phyloP scores from a whole-genome alignment of 2,888 invertebrate genomes.

The Heterodera filipjevi region DNA sequence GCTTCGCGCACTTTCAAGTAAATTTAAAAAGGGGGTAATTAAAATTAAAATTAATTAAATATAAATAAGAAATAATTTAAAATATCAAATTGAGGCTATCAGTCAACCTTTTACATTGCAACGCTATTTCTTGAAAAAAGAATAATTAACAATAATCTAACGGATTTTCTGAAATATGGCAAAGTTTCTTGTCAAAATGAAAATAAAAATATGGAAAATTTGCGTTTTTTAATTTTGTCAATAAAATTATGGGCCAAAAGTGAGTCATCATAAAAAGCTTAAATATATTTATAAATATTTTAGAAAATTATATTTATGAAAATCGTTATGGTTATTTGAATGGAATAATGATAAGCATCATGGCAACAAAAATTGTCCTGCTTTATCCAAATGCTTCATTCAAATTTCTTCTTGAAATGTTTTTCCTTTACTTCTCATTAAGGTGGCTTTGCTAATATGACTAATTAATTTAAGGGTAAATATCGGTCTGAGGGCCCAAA shows the following conservation, averaged over 20 bases:
- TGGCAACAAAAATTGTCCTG: background rate
- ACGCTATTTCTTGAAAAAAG: background rate
- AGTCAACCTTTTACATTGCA: background rate
- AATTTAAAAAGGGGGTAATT: background rate
- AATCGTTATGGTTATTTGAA: background rate
- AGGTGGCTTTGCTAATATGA: background rate
- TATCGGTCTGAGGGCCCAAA: too few relatives aligned
- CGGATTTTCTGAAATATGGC: background rate
- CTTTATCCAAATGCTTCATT: slow-evolving; percentile 10
- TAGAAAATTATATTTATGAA: background rate
- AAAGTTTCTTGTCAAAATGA: background rate
- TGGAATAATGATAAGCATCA: background rate
- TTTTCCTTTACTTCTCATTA: background rate
- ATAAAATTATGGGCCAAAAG: slow-evolving; percentile 8
- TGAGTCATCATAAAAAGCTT: background rate
- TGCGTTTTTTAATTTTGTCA: background rate
- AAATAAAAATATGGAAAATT: background rate
- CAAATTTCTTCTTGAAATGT: background rate
- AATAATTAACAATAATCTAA: background rate
- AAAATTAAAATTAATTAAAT: background rate
- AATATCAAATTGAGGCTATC: background rate
- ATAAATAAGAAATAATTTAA: background rate
- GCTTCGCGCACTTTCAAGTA: background rate
- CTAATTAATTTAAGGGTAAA: too few relatives aligned
- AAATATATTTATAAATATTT: too few relatives aligned